Evolutionary conservation across 2,888 invertebrate species (phyloP), one percentile per base, ranked within the genome.

Genomic region (Trisateles emortualis): DNA sequence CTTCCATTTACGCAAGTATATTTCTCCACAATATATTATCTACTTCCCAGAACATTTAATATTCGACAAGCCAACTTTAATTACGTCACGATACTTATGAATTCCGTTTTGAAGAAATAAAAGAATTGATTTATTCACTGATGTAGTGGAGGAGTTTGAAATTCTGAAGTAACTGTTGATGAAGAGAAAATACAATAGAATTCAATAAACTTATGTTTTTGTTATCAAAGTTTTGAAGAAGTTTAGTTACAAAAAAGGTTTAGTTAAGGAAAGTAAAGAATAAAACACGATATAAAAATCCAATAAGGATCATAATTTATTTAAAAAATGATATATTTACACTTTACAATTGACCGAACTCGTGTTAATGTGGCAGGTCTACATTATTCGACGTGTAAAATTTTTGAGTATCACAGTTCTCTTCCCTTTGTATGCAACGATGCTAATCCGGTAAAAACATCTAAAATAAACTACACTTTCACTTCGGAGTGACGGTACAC

Each of bases 281-380:
- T 83, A 78, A 89, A 86, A 88, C 80, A 72, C 72, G 46, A 44
- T 57, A 73, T 83, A 81, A 86, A 87, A 87, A 88, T 88, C 92
- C 91, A 91, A 91, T 80, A 90, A 87, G 91, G 91, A 91, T 83
- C 79, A 88, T 89, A 85, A 90, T 92, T 92, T 90, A 92, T 90
- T 91, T 84, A 86, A 71, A 89, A 90, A 90, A 87, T 84, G 76
- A 85, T 91, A 90, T 90, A 79, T 83, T n/a, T 91, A 92, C 92
- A 92, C 87, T 91, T 88, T 91, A 91, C 92, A 92, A 88, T 90
- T 90, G 89, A 90, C 90, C 83, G 69, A 81, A 81, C 83, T 80
- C 76, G 72, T 79, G 72, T 79, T 82, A 84, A 83, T 79, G 81
- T 78, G 84, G 79, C 83, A 75, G 83, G 79, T 40, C 53, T 58